Percentiles rank a stretch among this genome's conserved stretches.
phyloP scores from a whole-genome alignment of 2,113 vertebrate species.

The Saimiri boliviensis region DNA sequence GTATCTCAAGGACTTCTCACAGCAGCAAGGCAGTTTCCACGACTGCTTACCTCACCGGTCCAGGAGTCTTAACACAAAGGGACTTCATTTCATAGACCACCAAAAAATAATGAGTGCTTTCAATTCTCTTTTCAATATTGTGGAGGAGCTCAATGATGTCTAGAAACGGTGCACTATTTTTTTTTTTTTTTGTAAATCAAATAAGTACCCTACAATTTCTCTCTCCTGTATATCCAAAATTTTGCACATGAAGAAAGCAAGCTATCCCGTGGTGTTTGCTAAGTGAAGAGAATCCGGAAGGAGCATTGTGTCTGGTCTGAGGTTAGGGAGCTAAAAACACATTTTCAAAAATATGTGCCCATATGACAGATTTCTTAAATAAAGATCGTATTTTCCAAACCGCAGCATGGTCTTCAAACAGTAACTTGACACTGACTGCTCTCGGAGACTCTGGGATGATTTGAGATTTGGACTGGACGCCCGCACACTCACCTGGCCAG shows the following conservation, averaged over 20 bases:
- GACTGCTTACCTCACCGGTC: neutral
- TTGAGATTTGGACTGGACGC: neutral
- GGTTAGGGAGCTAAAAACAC: neutral
- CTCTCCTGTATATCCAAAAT: neutral
- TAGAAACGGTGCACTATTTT: neutral
- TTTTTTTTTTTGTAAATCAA: constrained; percentile 10
- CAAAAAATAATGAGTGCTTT: neutral
- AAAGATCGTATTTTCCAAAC: neutral
- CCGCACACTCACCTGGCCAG: constrained; percentile 92
- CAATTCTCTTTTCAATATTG: neutral
- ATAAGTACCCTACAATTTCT: neutral
- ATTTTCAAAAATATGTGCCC: too few relatives aligned
- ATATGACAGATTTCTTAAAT: neutral
- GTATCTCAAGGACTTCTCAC: neutral
- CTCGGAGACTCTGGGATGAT: fast-evolving
- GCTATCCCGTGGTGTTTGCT: neutral
- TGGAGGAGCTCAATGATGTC: neutral
- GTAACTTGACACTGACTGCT: neutral
- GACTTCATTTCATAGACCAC: neutral
- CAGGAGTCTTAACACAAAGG: neutral
- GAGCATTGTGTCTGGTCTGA: neutral
- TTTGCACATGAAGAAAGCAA: neutral
- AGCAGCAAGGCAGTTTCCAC: neutral
- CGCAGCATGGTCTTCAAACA: neutral
- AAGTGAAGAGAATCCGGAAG: neutral